Evolutionary conservation across 2,888 invertebrate genomes (phyloP).

Genomic region (Tetranychus truncatus): DNA sequence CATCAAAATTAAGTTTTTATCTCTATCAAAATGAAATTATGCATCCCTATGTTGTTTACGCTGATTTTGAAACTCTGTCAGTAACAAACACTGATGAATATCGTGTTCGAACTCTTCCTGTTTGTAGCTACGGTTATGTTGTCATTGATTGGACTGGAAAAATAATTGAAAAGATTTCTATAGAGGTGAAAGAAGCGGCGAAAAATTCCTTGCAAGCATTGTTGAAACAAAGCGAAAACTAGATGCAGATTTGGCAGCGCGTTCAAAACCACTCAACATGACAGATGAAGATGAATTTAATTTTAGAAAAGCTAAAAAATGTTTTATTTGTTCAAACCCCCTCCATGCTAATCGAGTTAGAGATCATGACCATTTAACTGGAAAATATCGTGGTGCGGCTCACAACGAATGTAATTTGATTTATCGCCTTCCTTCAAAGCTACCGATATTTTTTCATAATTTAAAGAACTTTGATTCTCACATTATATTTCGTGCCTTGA

Average conservation of each 20-base stretch:
- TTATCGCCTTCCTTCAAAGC: neutral
- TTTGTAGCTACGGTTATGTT: neutral
- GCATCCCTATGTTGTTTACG: neutral
- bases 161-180: neutral
- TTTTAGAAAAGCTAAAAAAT: too few relatives aligned
- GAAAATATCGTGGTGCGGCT: too few relatives aligned
- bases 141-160: neutral
- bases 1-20: neutral
- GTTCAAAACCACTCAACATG: too few relatives aligned
- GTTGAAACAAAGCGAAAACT: neutral
- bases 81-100: neutral
- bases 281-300: too few relatives aligned
- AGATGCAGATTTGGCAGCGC: too few relatives aligned
- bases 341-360: too few relatives aligned
- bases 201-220: neutral
- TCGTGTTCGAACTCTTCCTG: neutral
- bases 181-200: neutral
- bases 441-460: neutral
- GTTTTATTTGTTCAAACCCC: too few relatives aligned
- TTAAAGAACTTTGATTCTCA: slow-evolving; percentile 7
- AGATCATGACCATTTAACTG: too few relatives aligned
- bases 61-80: neutral
- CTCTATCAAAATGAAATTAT: neutral
- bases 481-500: too few relatives aligned
- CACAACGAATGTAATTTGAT: too few relatives aligned